A percentile compares a stretch with the other conserved stretches of the same genome.
Evolutionary conservation across 2,113 vertebrate species (phyloP).

Genomic region (Lates calcarifer): DNA sequence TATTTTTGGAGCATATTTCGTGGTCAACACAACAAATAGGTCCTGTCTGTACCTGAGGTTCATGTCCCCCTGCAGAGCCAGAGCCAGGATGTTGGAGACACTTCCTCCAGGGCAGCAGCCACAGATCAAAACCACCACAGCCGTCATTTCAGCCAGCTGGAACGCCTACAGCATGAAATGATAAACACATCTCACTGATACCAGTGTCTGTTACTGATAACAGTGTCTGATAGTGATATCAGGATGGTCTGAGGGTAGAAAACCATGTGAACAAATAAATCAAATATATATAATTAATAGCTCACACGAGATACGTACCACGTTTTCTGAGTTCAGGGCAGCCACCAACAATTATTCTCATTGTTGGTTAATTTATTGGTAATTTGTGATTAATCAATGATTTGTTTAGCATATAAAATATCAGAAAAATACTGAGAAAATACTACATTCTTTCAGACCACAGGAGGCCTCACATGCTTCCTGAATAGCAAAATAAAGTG

Average conservation of each 20-base stretch:
- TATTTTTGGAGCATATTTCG: not conserved
- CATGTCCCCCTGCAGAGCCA: constrained; percentile 88
- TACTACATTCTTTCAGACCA: too few relatives aligned
- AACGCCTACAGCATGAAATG: constrained; percentile 69
- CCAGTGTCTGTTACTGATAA: not conserved
- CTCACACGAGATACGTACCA: too few relatives aligned
- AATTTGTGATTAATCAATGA: too few relatives aligned
- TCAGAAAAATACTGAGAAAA: too few relatives aligned
- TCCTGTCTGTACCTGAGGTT: constrained; percentile 87
- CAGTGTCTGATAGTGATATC: not conserved
- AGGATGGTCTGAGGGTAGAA: not conserved
- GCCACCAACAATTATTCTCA: too few relatives aligned
- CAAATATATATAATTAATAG: not conserved
- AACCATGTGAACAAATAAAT: not conserved
- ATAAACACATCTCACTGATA: not conserved
- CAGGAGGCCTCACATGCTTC: too few relatives aligned
- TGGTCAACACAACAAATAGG: not conserved
- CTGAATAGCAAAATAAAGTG: too few relatives aligned
- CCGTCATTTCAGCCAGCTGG: constrained; percentile 71
- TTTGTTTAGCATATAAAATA: too few relatives aligned
- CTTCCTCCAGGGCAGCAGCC: constrained; percentile 89
- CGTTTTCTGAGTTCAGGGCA: too few relatives aligned
- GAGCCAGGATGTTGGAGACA: constrained; percentile 86
- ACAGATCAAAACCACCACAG: constrained; percentile 86
- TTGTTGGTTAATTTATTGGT: too few relatives aligned